Base-by-base conservation (phyloP, 2,797 vertebrate species). In the Serranus cabrilla region DNA sequence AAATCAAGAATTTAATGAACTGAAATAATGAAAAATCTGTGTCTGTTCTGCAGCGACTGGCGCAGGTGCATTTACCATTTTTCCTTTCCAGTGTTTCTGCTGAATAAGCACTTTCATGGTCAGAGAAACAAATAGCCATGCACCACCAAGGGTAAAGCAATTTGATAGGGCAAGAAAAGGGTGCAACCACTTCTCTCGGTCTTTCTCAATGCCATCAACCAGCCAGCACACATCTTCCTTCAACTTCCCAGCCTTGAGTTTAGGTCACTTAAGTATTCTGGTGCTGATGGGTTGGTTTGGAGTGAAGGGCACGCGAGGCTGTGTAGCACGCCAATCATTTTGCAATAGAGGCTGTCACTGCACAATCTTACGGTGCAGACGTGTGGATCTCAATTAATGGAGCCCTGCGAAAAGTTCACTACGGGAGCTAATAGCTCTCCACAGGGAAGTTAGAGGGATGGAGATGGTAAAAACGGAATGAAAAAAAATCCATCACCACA, bases 31-130 rank as follows among this genome's bases (percentile, higher is more conserved):
- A 14, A 45, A 55, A 17, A 49, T 37, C 52, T 42, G 57, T 17
- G 47, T 74, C 40, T 62, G 57, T 61, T 71, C 46, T 49, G 42
- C 39, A 60, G 62, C 16, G 6, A 23, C 2, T 49, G 43, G 40
- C 49, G 49, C 16, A 56, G 18, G 34, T 43, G n/a, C 46, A 65
- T 77, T 80, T 71, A 55, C 56, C 45, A 56, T 71, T 80, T 80
- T 71, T 43, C 27, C 40, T 18, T 59, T 45, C 1, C 39, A 23
- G 58, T 18, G 37, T 77, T 82, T 84, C 78, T 86, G 83, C 86
- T 87, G 83, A 88, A 68, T 47, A 37, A 46, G 81, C 69, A 72
- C 58, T 82, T 87, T 83, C n/a, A 71, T 43, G 69, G 59, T 73
- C 60, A 81, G 60, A 70, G 50, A 87, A 85, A 88, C 76, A 85